These are phyloP conservation scores for Paramormyrops hopkinsi DNA, from an alignment of 2,797 vertebrate species.

Conservation along the genomic window DNA sequence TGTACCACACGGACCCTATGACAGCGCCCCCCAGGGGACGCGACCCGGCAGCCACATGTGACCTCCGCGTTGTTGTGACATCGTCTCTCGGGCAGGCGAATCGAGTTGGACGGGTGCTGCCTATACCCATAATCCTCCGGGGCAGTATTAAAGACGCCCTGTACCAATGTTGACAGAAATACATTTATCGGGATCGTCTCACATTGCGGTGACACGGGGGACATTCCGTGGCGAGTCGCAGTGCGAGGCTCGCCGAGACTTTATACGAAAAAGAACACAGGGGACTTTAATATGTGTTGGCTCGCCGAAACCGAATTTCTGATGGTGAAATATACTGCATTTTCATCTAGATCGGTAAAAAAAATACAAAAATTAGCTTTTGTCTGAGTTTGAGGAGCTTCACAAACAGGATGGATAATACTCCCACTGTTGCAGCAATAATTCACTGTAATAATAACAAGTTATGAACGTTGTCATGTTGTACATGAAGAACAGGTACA, in stretches of 20 bases:
- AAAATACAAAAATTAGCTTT: background rate
- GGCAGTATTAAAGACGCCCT: constrained; percentile 65
- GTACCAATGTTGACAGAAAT: constrained; percentile 69
- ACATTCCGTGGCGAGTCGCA: constrained; percentile 41
- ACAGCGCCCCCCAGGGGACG: background rate
- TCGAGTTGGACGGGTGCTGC: constrained; percentile 63
- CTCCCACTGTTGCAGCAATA: background rate
- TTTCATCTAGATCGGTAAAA: background rate
- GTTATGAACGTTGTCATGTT: background rate
- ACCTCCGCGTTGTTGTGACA: constrained; percentile 48
- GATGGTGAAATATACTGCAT: background rate
- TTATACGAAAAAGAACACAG: constrained; percentile 42
- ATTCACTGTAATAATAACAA: background rate
- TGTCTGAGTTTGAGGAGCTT: background rate
- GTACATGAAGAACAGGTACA: background rate
- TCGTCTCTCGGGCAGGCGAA: constrained; percentile 51
- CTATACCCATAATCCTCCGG: constrained; percentile 55
- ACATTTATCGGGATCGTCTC: constrained; percentile 69
- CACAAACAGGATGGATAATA: background rate
- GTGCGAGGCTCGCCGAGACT: constrained; percentile 44
- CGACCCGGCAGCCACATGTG: background rate
- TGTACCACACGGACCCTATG: background rate
- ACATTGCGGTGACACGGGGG: constrained; percentile 59
- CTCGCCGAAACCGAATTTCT: background rate
- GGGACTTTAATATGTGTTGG: constrained; percentile 20